phyloP scores from a whole-genome alignment of 2,888 invertebrate genomes.

The Calameuta pallipes region DNA sequence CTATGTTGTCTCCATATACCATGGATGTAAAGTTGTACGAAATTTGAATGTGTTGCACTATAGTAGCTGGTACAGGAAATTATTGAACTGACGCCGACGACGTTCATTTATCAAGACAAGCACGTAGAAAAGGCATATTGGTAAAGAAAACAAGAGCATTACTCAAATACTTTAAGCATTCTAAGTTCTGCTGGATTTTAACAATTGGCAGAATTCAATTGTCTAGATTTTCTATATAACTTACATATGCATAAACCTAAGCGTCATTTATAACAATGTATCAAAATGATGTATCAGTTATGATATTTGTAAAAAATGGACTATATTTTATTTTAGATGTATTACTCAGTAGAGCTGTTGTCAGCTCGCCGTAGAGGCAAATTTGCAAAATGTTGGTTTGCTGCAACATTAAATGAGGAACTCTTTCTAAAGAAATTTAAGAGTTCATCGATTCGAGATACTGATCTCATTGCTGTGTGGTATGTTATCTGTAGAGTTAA shows the following conservation, averaged over 20 bases:
- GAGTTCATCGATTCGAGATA: conserved; percentile 12
- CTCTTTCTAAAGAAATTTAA: conserved; percentile 27
- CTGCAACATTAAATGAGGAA: conserved; percentile 33
- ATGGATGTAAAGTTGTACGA: background rate
- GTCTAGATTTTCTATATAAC: background rate
- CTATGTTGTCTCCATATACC: too few relatives aligned
- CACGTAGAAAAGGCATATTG: background rate
- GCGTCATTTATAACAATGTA: background rate
- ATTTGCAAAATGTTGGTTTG: conserved; percentile 39
- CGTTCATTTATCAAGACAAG: background rate
- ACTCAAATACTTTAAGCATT: background rate
- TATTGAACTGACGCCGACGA: background rate
- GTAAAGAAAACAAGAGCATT: background rate
- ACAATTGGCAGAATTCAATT: background rate
- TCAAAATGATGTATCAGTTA: background rate
- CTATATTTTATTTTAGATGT: conserved; percentile 29
- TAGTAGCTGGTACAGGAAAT: background rate
- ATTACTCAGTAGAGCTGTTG: conserved; percentile 32
- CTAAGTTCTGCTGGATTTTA: background rate
- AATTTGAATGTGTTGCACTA: background rate
- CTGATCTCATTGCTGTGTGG: conserved; percentile 29
- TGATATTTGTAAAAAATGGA: background rate
- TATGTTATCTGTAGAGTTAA: conserved; percentile 8
- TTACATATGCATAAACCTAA: background rate
- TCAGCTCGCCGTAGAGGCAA: conserved; percentile 25